Evolutionary conservation across 2,888 invertebrate species (phyloP).

Genomic region (Dicyrtoma fusca): DNA sequence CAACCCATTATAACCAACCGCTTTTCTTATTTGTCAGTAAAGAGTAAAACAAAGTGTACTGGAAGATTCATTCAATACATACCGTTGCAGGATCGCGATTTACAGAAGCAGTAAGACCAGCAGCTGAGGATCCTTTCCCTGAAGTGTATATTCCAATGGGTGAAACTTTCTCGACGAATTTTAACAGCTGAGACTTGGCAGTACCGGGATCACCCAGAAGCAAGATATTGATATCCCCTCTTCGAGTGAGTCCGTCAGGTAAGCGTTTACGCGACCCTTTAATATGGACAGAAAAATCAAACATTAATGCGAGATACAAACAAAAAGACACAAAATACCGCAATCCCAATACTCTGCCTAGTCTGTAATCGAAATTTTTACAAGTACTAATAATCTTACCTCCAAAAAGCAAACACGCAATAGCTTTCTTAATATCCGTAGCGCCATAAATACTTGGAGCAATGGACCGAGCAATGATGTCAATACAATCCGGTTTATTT

Average conservation of each 20-base stretch:
- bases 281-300: not conserved
- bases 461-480: conserved; percentile 83
- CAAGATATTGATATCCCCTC: conserved; percentile 96
- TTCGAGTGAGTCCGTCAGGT: conserved; percentile 91
- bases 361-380: no score
- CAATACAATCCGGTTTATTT: conserved; percentile 82
- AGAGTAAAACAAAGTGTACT: no score
- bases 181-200: conserved; percentile 96
- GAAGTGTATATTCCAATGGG: conserved; percentile 97
- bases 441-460: conserved; percentile 97
- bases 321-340: not conserved
- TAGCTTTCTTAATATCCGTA: conserved; percentile 93
- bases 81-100: conserved; percentile 90
- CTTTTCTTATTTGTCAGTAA: no score
- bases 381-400: conserved; percentile 63
- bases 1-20: no score
- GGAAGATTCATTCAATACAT: not conserved
- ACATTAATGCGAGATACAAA: not conserved
- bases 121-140: conserved; percentile 99
- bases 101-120: conserved; percentile 97
- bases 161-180: conserved; percentile 93
- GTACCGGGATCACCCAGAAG: conserved; percentile 98
- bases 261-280: conserved; percentile 79
- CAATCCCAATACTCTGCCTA: no score
- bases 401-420: conserved; percentile 92